Percentiles rank a stretch among this genome's conserved stretches.
phyloP scores from a whole-genome alignment of 1,140 invertebrate genomes.

The Muscidifurax raptorellus region DNA sequence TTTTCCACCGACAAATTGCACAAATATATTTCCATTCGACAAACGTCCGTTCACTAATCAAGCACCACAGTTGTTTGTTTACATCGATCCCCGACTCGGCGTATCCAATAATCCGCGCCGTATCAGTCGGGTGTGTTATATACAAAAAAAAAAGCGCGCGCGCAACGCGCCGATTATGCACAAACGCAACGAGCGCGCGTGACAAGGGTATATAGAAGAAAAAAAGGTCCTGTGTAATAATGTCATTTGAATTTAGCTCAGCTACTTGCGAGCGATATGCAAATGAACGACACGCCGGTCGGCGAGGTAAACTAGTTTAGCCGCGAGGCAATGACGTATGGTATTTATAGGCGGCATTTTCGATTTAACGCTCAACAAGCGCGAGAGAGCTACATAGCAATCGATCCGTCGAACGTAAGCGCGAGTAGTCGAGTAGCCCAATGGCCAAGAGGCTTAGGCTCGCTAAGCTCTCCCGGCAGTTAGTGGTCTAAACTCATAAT shows the following conservation, averaged over 20 bases:
- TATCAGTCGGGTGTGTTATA: background rate
- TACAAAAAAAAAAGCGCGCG: background rate
- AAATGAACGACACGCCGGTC: constrained; percentile 18
- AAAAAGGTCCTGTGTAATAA: background rate
- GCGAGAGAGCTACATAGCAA: background rate
- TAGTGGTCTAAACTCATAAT: constrained; percentile 13
- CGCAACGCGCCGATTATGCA: background rate
- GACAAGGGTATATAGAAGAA: background rate
- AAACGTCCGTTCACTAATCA: background rate
- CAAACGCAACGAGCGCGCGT: constrained; percentile 4
- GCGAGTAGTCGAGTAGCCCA: background rate
- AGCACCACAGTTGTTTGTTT: background rate
- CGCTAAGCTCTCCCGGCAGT: background rate
- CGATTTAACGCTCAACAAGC: constrained; percentile 20
- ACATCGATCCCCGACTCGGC: background rate
- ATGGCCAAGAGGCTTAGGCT: background rate
- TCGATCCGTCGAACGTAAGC: constrained; percentile 13
- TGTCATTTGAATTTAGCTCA: constrained; percentile 13
- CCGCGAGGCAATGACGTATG: background rate
- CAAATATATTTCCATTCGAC: background rate
- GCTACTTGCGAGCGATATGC: background rate
- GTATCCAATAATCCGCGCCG: background rate
- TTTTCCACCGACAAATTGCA: background rate
- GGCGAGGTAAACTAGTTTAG: constrained; percentile 34
- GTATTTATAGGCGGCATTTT: constrained; percentile 23